A percentile compares a stretch with the other conserved stretches of the same genome.
Conservation (phyloP, 2,888 invertebrate species). For the Congeria kusceri region DNA sequence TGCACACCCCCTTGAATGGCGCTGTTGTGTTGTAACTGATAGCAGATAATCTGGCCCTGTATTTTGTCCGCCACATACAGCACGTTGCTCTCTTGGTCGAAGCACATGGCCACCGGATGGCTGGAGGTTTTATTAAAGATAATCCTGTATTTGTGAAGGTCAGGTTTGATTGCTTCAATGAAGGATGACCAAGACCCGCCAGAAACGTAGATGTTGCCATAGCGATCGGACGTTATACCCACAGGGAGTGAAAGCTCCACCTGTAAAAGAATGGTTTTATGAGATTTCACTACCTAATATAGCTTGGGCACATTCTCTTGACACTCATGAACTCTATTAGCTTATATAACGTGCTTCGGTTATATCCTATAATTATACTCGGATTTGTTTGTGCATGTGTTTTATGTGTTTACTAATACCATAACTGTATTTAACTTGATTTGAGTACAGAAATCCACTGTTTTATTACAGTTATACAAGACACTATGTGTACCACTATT, state of each 20-base stretch:
- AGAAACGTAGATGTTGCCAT: slow-evolving; percentile 47
- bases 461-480: too few species aligned
- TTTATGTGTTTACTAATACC: too few species aligned
- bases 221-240: slow-evolving; percentile 36
- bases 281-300: too few species aligned
- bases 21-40: slow-evolving; percentile 48
- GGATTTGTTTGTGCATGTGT: too few species aligned
- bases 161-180: slow-evolving; percentile 51
- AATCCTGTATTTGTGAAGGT: slow-evolving; percentile 36
- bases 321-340: too few species aligned
- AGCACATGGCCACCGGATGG: slow-evolving; percentile 48
- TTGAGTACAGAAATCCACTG: too few species aligned
- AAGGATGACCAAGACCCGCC: slow-evolving; percentile 54
- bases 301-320: too few species aligned
- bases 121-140: slow-evolving; percentile 52
- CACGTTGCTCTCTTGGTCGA: slow-evolving; percentile 32
- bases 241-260: slow-evolving; percentile 42
- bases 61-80: slow-evolving; percentile 52
- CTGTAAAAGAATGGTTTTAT: slow-evolving; percentile 13
- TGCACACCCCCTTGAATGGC: slow-evolving; percentile 49
- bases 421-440: too few species aligned
- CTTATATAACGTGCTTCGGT: too few species aligned
- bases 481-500: too few species aligned
- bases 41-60: slow-evolving; percentile 34
- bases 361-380: too few species aligned